These are phyloP conservation scores for Cetonia aurata DNA, from an alignment of 2,888 invertebrate genomes.

Conservation along the genomic window DNA sequence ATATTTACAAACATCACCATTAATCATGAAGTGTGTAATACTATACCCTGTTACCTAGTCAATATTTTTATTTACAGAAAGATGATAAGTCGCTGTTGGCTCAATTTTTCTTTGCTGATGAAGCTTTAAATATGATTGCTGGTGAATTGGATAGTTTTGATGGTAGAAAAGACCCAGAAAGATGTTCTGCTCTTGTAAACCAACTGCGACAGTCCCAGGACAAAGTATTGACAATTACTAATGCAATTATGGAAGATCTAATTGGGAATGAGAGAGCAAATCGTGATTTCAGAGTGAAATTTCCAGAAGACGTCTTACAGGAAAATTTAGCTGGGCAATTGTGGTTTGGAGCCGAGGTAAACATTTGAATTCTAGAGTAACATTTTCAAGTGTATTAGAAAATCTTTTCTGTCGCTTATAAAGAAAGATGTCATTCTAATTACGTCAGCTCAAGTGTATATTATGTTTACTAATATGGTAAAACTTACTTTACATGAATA, in stretches of 20 bases:
- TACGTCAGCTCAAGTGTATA: too few relatives aligned
- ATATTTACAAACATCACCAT: slow-evolving; percentile 1
- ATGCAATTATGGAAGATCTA: slow-evolving; percentile 95
- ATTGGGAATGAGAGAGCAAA: slow-evolving; percentile 89
- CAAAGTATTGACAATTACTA: slow-evolving; percentile 91
- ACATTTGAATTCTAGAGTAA: neutral
- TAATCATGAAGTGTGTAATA: slow-evolving; percentile 2
- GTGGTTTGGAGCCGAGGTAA: slow-evolving; percentile 99
- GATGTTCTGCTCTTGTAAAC: slow-evolving; percentile 95
- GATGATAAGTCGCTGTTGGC: slow-evolving; percentile 94
- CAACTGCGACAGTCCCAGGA: slow-evolving; percentile 95
- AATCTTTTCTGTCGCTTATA: neutral
- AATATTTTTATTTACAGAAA: slow-evolving; percentile 73
- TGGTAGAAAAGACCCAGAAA: slow-evolving; percentile 97
- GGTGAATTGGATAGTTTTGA: slow-evolving; percentile 99
- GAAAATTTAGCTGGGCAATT: slow-evolving; percentile 98
- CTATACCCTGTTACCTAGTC: neutral
- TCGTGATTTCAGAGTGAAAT: slow-evolving; percentile 96
- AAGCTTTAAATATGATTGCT: slow-evolving; percentile 94
- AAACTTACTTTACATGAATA: slow-evolving; percentile 19
- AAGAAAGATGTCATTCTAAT: too few relatives aligned
- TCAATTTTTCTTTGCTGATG: slow-evolving; percentile 98
- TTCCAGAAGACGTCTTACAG: slow-evolving; percentile 98
- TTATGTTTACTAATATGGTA: slow-evolving; percentile 5
- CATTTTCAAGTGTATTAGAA: too few relatives aligned